Conservation (phyloP, 2,113 vertebrate genomes). For the Gila orcuttii region DNA sequence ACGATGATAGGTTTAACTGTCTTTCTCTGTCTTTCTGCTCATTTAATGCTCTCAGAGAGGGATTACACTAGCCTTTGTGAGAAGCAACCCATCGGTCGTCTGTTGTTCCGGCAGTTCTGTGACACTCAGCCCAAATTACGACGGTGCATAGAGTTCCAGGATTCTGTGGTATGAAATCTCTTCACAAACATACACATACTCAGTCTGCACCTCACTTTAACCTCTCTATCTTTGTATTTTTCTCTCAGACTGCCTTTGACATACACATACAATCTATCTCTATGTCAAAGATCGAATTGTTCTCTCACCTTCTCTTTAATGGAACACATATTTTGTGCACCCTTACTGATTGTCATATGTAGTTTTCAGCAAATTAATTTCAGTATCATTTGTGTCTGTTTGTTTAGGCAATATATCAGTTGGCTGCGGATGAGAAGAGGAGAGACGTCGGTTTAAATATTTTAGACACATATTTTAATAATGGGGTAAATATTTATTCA, state of each 20-base stretch:
- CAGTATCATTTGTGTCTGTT: background rate
- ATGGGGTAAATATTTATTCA: conserved; percentile 70
- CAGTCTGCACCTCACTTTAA: background rate
- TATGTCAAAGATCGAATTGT: background rate
- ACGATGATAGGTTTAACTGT: background rate
- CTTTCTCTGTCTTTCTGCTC: background rate
- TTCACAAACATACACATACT: background rate
- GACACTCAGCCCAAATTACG: conserved; percentile 80
- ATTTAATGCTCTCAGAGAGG: conserved; percentile 70
- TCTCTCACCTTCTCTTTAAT: background rate
- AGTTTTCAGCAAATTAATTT: background rate
- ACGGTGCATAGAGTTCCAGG: conserved; percentile 84
- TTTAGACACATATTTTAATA: conserved; percentile 80
- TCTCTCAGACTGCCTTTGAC: background rate
- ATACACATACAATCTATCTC: background rate
- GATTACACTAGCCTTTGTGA: conserved; percentile 84
- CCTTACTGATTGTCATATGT: no score
- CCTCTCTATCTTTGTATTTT: background rate
- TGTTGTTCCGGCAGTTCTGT: conserved; percentile 86
- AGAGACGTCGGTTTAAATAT: conserved; percentile 75
- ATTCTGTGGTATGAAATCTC: conserved; percentile 78
- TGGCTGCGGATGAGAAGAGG: conserved; percentile 84
- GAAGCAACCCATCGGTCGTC: conserved; percentile 84
- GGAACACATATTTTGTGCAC: background rate
- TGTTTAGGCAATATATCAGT: conserved; percentile 83